Percentiles rank a stretch among this genome's conserved stretches.
These are phyloP conservation scores for Drosophila sp. DNA, from an alignment of 1,140 invertebrate genomes.

Conservation along the genomic window DNA sequence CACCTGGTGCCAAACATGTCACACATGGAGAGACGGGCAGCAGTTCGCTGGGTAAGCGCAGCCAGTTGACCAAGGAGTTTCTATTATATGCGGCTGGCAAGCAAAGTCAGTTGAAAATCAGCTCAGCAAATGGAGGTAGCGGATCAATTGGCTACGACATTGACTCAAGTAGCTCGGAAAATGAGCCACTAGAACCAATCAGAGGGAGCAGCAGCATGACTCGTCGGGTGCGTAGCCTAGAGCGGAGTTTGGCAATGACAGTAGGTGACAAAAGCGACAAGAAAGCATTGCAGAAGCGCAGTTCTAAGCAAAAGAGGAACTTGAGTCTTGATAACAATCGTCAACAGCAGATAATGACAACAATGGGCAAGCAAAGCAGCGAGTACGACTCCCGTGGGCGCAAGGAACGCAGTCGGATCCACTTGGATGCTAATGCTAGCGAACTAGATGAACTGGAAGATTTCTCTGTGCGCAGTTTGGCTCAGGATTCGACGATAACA, in stretches of 20 bases:
- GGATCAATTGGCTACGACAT: constrained; percentile 39
- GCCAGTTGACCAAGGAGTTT: constrained; percentile 71
- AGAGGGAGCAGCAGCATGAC: constrained; percentile 42
- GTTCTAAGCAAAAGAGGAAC: constrained; percentile 75
- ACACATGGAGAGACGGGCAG: constrained; percentile 25
- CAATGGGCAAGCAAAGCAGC: constrained; percentile 20
- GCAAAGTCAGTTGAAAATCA: constrained; percentile 37
- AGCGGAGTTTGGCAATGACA: constrained; percentile 51
- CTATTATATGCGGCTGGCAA: constrained; percentile 55
- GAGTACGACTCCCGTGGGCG: constrained; percentile 24
- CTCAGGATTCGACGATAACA: constrained; percentile 46
- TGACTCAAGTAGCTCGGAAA: constrained; percentile 74
- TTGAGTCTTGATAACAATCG: constrained; percentile 70
- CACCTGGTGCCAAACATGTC: neutral
- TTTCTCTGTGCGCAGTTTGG: constrained; percentile 59
- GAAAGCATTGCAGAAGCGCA: constrained; percentile 61
- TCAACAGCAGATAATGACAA: constrained; percentile 15
- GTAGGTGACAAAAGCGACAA: constrained; percentile 50
- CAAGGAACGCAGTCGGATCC: constrained; percentile 51
- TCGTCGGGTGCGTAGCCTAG: constrained; percentile 70
- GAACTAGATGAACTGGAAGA: constrained; percentile 54
- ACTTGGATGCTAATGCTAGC: constrained; percentile 14
- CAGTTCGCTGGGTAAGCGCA: constrained; percentile 68
- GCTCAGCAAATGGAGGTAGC: constrained; percentile 13
- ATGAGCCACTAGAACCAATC: constrained; percentile 41